phyloP scores from a whole-genome alignment of 1,140 invertebrate genomes.

The Drosophila jambulina region DNA sequence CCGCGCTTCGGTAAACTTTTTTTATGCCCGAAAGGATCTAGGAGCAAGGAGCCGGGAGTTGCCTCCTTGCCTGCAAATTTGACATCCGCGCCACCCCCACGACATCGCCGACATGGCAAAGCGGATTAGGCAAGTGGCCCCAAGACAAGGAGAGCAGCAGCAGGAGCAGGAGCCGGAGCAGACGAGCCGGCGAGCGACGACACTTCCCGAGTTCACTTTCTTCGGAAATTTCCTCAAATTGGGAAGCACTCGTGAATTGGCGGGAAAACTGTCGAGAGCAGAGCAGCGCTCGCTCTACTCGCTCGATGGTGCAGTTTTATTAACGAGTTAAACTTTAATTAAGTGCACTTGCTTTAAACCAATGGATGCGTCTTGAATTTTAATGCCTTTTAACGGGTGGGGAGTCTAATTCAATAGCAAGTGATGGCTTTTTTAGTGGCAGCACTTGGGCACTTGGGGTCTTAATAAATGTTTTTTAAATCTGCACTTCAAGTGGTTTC shows the following conservation, averaged over 20 bases:
- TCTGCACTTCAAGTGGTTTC: background rate
- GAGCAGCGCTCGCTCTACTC: background rate
- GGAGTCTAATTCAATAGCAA: background rate
- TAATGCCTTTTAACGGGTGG: background rate
- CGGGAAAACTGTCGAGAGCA: slow-evolving; percentile 25
- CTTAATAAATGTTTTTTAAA: background rate
- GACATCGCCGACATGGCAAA: slow-evolving; percentile 67
- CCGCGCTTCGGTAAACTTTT: slow-evolving; percentile 78
- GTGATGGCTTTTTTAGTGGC: background rate
- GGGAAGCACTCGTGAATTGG: slow-evolving; percentile 24
- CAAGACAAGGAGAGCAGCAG: slow-evolving; percentile 13
- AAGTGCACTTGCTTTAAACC: slow-evolving; percentile 21
- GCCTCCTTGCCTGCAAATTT: slow-evolving; percentile 61
- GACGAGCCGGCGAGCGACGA: background rate
- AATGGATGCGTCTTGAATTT: background rate
- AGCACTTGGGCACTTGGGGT: too few relatives aligned
- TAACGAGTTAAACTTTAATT: slow-evolving; percentile 33
- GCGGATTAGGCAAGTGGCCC: slow-evolving; percentile 73
- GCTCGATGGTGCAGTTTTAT: slow-evolving; percentile 11
- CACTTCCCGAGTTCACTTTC: slow-evolving; percentile 42
- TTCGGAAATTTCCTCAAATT: slow-evolving; percentile 39
- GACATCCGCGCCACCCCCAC: slow-evolving; percentile 54
- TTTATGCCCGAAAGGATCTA: slow-evolving; percentile 43
- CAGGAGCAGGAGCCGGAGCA: too few relatives aligned
- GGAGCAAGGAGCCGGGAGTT: slow-evolving; percentile 49